These are phyloP conservation scores for Agapornis roseicollis DNA, from an alignment of 2,113 vertebrate genomes.

Conservation along the genomic window DNA sequence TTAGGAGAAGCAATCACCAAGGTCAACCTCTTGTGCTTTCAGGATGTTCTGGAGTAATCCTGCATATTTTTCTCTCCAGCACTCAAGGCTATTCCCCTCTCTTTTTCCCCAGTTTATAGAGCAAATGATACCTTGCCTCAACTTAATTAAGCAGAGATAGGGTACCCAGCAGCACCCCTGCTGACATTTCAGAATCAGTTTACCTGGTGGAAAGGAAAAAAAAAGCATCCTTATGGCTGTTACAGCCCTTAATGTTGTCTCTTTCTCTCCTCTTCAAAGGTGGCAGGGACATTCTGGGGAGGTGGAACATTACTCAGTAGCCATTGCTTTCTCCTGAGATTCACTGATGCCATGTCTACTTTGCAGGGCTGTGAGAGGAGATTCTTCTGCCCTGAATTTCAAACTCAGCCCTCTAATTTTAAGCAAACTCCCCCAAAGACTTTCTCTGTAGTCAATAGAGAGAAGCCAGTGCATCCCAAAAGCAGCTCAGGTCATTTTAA, in stretches of 20 bases:
- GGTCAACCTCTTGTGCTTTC: neutral
- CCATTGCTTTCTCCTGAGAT: neutral
- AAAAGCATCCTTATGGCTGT: neutral
- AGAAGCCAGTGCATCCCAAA: neutral
- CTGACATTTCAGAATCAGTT: neutral
- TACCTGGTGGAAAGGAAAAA: neutral
- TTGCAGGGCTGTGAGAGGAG: neutral
- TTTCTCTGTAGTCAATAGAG: neutral
- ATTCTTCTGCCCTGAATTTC: neutral
- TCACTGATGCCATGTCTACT: neutral
- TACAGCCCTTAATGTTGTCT: neutral
- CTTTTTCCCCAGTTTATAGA: neutral
- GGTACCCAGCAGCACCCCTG: neutral
- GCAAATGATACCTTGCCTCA: neutral
- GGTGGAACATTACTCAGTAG: neutral
- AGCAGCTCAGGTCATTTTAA: neutral
- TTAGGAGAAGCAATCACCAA: neutral
- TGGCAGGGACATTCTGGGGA: neutral
- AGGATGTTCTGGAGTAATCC: neutral
- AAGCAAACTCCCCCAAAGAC: rapidly evolving
- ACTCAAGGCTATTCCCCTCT: neutral
- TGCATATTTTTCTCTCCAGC: neutral
- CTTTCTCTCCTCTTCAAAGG: neutral
- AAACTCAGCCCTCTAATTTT: neutral
- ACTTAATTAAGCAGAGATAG: neutral